Evolutionary conservation across 2,113 vertebrate species (phyloP).

Genomic region (Zosterops lateralis): DNA sequence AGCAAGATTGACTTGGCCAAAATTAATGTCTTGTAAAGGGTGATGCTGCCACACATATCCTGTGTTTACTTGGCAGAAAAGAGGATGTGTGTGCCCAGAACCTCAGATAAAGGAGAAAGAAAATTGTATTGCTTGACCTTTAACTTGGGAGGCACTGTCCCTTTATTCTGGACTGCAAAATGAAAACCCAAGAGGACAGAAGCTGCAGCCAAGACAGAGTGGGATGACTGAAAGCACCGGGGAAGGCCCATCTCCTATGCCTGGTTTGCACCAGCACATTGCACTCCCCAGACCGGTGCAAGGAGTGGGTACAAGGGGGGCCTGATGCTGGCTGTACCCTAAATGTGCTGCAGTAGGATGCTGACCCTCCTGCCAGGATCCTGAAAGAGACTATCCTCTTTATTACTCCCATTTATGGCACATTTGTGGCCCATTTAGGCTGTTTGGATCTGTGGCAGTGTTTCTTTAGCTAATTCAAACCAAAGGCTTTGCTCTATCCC

Average conservation of each 20-base stretch:
- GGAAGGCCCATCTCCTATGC: neutral
- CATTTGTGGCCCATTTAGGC: neutral
- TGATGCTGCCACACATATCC: neutral
- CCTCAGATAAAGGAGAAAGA: neutral
- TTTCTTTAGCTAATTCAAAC: neutral
- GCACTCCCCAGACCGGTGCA: neutral
- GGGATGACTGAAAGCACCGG: rapidly evolving
- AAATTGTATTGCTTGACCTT: neutral
- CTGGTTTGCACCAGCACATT: rapidly evolving
- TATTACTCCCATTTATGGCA: neutral
- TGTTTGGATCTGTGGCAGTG: neutral
- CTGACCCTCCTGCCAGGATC: neutral
- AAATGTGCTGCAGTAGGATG: neutral
- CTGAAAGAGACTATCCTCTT: neutral
- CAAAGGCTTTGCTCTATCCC: neutral
- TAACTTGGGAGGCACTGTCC: neutral
- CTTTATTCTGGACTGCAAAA: neutral
- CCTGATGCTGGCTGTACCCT: neutral
- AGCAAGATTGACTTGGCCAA: neutral
- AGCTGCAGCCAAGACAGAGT: neutral
- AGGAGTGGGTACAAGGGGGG: neutral
- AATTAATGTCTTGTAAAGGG: neutral
- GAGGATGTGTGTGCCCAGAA: neutral
- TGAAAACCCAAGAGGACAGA: neutral
- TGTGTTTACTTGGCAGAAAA: neutral